phyloP scores from a whole-genome alignment of 2,888 invertebrate genomes.

The Himalopsyche japonica region DNA sequence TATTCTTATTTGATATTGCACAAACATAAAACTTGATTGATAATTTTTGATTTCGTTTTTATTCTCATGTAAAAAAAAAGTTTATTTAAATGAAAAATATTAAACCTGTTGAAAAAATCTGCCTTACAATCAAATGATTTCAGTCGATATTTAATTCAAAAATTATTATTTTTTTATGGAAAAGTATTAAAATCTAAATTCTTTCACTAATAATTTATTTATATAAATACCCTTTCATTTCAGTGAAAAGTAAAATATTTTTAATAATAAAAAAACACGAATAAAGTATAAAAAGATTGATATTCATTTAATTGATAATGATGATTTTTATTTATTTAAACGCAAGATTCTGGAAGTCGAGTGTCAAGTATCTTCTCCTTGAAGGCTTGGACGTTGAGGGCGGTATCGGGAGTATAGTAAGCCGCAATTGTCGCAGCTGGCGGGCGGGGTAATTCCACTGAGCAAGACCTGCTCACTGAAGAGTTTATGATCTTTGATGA shows the following conservation, averaged over 20 bases:
- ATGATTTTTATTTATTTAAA: slow-evolving; percentile 57
- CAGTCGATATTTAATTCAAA: background rate
- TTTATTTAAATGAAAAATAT: background rate
- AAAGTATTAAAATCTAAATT: background rate
- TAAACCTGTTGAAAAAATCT: background rate
- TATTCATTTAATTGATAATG: background rate
- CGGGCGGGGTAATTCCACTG: slow-evolving; percentile 32
- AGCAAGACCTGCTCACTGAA: slow-evolving; percentile 33
- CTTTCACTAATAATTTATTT: background rate
- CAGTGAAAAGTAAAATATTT: background rate
- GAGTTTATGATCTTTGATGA: slow-evolving; percentile 27
- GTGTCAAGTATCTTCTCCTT: slow-evolving; percentile 86
- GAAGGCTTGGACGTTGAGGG: slow-evolving; percentile 81
- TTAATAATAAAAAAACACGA: background rate
- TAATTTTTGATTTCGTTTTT: background rate
- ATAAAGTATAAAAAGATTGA: background rate
- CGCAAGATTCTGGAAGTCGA: slow-evolving; percentile 86
- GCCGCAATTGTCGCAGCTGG: slow-evolving; percentile 34
- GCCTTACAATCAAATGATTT: background rate
- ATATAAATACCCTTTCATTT: background rate
- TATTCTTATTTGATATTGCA: no score
- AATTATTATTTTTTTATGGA: background rate
- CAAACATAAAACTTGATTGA: no score
- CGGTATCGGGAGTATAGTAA: slow-evolving; percentile 41
- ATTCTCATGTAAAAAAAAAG: background rate